Base-by-base conservation (phyloP, 1,140 invertebrate species). In the Wiebesia pumilae region DNA sequence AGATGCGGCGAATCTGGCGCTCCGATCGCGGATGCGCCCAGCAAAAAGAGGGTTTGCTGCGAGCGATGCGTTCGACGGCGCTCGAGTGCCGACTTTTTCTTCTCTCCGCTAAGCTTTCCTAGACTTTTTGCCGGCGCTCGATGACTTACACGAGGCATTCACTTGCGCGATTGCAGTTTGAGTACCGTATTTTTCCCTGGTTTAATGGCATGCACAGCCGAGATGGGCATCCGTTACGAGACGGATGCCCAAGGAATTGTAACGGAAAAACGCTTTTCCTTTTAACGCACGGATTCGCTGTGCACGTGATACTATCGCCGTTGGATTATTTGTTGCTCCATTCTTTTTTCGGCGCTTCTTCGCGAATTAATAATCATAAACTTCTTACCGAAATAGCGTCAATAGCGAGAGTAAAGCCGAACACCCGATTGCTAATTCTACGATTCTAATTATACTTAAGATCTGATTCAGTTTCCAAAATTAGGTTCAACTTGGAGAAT, bases 81-180 rank as follows among this genome's bases (percentile, higher is more conserved):
- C 9, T 14, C 7, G 2, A 54, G 19, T 51, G 40, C 40, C 21
- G 38, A 7, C n/a, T 75, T 75, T 43, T 35, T 75, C 51, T 54
- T 75, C 38, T 43, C 38, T n/a, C 19, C 38, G 19, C 51, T 4
- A 38, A 4, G 38, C 1, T 54, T 4, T 7, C 4, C 58, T 62
- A 62, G 4, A 62, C 27, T 62, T 54, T 62, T 62, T 62, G 24
- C 27, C 3, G 21, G 1, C 0, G 47, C 0, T 21, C 12, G 27
- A 14, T n/a, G 40, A 7, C 3, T 16, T 35, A 19, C 35, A 12
- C 47, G 77, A 51, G 47, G 47, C 47, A 1, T 1, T 79, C 77
- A 6, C 47, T 67, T 51, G 54, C 88, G 83, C 86, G 88, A 86
- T 87, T 85, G 86, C 85, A 73, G 67, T 47, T 73, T 14, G 71